A percentile compares a stretch with the other conserved stretches of the same genome.
phyloP scores from a whole-genome alignment of 2,797 vertebrate genomes.

The Platalea minor region DNA sequence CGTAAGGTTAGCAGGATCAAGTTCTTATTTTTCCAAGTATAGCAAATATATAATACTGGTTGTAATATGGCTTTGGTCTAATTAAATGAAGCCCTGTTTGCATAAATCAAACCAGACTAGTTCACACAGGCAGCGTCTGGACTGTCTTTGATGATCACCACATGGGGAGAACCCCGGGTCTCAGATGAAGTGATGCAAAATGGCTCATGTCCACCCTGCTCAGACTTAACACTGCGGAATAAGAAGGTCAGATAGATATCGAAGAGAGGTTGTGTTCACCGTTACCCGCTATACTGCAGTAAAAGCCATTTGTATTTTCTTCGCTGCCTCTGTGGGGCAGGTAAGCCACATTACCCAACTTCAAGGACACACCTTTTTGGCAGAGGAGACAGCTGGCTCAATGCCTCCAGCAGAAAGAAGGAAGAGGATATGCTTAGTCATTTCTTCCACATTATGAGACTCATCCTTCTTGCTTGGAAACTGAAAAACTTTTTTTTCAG shows the following conservation, averaged over 20 bases:
- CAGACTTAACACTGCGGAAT: not conserved
- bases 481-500: not conserved
- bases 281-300: not conserved
- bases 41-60: not conserved
- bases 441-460: not conserved
- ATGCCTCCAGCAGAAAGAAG: not conserved
- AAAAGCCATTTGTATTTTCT: not conserved
- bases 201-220: not conserved
- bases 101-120: not conserved
- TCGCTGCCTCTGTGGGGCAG: not conserved
- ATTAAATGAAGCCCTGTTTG: not conserved
- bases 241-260: not conserved
- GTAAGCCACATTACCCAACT: not conserved
- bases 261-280: not conserved
- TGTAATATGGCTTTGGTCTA: not conserved
- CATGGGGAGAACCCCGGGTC: accelerated
- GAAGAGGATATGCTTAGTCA: constrained; percentile 1
- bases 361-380: not conserved
- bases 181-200: not conserved
- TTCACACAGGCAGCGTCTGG: not conserved
- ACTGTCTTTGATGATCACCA: not conserved
- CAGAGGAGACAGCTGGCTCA: not conserved
- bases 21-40: not conserved
- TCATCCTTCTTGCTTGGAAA: not conserved
- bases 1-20: not conserved